A percentile compares a stretch with the other conserved stretches of the same genome.
Conservation (phyloP, 2,888 invertebrate genomes). For the Drosophila quinaria region DNA sequence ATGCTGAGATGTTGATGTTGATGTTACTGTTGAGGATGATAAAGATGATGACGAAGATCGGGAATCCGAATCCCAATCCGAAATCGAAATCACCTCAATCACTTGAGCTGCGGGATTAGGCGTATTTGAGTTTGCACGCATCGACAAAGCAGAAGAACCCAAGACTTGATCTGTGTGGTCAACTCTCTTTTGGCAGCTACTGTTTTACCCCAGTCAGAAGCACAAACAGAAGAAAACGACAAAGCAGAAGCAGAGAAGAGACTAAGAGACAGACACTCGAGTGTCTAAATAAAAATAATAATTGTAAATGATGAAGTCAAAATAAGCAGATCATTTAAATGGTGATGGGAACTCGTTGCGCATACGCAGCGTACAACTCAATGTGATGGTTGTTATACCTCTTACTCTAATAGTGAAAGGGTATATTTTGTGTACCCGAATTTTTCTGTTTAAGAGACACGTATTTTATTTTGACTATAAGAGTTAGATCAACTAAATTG, state of each 20-base stretch:
- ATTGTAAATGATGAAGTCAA: slow-evolving; percentile 82
- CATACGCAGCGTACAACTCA: slow-evolving; percentile 44
- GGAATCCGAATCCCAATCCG: slow-evolving; percentile 46
- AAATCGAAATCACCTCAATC: slow-evolving; percentile 83
- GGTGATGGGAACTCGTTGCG: slow-evolving; percentile 62
- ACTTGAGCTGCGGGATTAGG: slow-evolving; percentile 85
- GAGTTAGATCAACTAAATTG: not conserved
- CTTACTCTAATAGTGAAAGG: not conserved
- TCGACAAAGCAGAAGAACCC: slow-evolving; percentile 66
- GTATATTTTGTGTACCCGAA: not conserved
- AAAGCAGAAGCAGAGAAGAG: slow-evolving; percentile 2
- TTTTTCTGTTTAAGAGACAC: too few species aligned
- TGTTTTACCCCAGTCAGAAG: slow-evolving; percentile 62
- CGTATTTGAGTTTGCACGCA: slow-evolving; percentile 84
- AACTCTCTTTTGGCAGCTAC: slow-evolving; percentile 54
- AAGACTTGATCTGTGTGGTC: slow-evolving; percentile 53
- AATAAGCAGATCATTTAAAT: slow-evolving; percentile 81
- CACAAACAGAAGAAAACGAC: not conserved
- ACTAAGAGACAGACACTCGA: slow-evolving; percentile 52
- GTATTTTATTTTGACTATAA: too few species aligned
- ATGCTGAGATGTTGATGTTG: slow-evolving; percentile 21
- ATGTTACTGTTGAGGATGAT: slow-evolving; percentile 4
- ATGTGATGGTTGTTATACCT: slow-evolving; percentile 23
- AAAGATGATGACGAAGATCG: slow-evolving; percentile 17
- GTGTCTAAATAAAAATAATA: slow-evolving; percentile 82